Conservation (phyloP, 2,797 vertebrate genomes). For the Sebastiscus tertius region DNA sequence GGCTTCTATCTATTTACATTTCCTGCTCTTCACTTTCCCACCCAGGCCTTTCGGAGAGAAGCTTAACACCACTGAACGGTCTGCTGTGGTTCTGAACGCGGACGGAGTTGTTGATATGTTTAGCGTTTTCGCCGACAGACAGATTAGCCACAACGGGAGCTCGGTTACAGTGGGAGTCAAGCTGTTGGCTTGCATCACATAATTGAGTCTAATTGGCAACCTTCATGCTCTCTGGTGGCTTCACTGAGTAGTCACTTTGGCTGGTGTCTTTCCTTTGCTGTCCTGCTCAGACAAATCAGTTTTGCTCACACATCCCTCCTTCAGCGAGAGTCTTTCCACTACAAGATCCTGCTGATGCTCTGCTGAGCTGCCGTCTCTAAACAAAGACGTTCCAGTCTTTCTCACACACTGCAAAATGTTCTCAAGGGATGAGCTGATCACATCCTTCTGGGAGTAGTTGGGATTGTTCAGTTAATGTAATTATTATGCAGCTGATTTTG, state of each 20-base stretch:
- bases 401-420: background rate
- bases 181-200: slow-evolving; percentile 43
- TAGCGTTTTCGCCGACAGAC: slow-evolving; percentile 17
- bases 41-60: slow-evolving; percentile 37
- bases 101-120: slow-evolving; percentile 43
- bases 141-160: slow-evolving; percentile 44
- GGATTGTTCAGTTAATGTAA: background rate
- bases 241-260: slow-evolving; percentile 16
- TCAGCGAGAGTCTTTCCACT: background rate
- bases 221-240: slow-evolving; percentile 40
- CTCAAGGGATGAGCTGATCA: background rate
- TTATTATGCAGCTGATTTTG: background rate
- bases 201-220: slow-evolving; percentile 66
- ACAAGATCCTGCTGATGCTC: slow-evolving; percentile 5
- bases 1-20: slow-evolving; percentile 78
- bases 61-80: slow-evolving; percentile 41
- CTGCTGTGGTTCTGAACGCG: slow-evolving; percentile 36
- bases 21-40: slow-evolving; percentile 50
- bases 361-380: background rate
- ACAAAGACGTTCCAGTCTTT: background rate
- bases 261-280: slow-evolving; percentile 9
- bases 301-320: background rate
- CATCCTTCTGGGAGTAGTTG: background rate
- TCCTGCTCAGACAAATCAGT: slow-evolving; percentile 16
- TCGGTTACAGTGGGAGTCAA: slow-evolving; percentile 30